These are phyloP conservation scores for Notospermus geniculatus DNA, from an alignment of 1,140 invertebrate genomes.

Conservation along the genomic window DNA sequence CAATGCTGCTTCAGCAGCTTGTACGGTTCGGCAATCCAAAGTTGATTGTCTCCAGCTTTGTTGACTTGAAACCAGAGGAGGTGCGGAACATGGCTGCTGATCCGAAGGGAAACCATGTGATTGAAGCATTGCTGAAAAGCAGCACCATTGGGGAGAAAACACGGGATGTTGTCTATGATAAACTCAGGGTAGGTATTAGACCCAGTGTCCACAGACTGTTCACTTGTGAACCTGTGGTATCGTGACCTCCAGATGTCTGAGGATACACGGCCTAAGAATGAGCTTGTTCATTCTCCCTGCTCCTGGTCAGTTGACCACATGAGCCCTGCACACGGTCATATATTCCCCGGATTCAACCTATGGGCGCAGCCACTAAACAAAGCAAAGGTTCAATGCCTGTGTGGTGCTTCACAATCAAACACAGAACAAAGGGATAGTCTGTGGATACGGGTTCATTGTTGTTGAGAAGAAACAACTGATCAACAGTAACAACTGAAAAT, in stretches of 20 bases:
- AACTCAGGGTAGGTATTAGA: constrained; percentile 60
- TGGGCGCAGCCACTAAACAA: too few species aligned
- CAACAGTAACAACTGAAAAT: too few species aligned
- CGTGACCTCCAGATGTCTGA: neutral
- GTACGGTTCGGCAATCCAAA: constrained; percentile 72
- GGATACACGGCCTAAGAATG: neutral
- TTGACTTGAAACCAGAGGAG: constrained; percentile 64
- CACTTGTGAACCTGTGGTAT: too few species aligned
- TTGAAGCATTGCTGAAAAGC: constrained; percentile 74
- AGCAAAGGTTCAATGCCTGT: too few species aligned
- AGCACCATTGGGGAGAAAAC: constrained; percentile 74
- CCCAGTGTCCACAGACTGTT: neutral
- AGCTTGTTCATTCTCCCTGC: neutral
- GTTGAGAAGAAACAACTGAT: too few species aligned
- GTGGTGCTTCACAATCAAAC: too few species aligned
- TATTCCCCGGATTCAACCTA: too few species aligned
- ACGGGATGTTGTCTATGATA: constrained; percentile 70
- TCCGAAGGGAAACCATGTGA: constrained; percentile 76
- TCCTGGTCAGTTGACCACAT: neutral
- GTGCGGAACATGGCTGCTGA: constrained; percentile 68
- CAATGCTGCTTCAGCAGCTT: constrained; percentile 74
- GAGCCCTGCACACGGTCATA: neutral
- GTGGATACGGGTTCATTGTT: too few species aligned
- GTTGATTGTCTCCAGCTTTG: constrained; percentile 62
- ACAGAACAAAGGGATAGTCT: too few species aligned